phyloP scores from a whole-genome alignment of 2,113 vertebrate genomes.

The Aptenodytes patagonicus region DNA sequence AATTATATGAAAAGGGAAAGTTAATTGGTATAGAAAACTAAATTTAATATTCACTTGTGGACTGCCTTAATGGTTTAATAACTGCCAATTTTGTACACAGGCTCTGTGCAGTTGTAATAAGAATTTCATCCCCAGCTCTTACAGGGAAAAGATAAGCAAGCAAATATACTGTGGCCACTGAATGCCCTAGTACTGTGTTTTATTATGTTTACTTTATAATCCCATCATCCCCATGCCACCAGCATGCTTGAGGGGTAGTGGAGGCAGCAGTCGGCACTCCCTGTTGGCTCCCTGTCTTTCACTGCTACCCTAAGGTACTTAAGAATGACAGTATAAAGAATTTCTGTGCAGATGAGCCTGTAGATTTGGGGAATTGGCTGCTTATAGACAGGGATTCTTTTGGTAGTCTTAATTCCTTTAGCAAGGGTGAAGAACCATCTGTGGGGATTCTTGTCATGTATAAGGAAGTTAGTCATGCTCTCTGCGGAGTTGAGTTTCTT shows the following conservation, averaged over 20 bases:
- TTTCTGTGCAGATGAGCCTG: constrained; percentile 79
- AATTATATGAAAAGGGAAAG: neutral
- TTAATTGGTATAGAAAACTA: constrained; percentile 59
- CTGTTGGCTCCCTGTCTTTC: constrained; percentile 76
- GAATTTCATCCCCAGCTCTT: constrained; percentile 57
- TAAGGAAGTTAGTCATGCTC: constrained; percentile 77
- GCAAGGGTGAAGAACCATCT: constrained; percentile 75
- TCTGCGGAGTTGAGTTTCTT: constrained; percentile 73
- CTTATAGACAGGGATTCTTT: constrained; percentile 76
- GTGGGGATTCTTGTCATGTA: constrained; percentile 79
- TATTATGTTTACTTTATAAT: constrained; percentile 81
- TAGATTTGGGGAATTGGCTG: constrained; percentile 78
- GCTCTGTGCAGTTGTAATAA: constrained; percentile 47
- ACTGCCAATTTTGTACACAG: constrained; percentile 44
- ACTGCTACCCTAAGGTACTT: constrained; percentile 78
- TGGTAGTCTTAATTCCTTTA: constrained; percentile 77
- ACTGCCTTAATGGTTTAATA: constrained; percentile 69
- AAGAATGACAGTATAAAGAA: constrained; percentile 84
- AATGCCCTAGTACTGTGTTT: constrained; percentile 70
- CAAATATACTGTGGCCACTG: constrained; percentile 63
- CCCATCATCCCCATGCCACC: constrained; percentile 73
- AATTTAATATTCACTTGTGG: constrained; percentile 55
- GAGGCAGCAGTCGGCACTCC: constrained; percentile 66
- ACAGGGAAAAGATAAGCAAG: constrained; percentile 53
- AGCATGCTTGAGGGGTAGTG: constrained; percentile 75